Evolutionary conservation across 1,140 invertebrate species (phyloP), one percentile per base, ranked within the genome.

Genomic region (Macrobrachium rosenbergii): DNA sequence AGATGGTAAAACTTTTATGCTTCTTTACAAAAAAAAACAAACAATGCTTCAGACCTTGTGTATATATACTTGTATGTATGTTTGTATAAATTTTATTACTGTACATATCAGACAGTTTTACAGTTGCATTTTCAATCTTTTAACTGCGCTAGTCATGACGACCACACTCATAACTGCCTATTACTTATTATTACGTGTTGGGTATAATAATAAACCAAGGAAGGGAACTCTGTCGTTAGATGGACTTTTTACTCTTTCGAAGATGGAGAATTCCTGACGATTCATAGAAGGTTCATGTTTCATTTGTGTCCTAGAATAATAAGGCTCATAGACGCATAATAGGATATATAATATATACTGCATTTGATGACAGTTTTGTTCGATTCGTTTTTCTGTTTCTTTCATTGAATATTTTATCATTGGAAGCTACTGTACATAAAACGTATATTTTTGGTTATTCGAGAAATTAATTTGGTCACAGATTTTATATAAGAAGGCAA

Each of bases 51-150:
- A 79, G 73, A 88, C 78, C 62, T 77, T 83, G 69, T 83, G 73
- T 83, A 52, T 60, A 79, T 75, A 78, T 85, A 69, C 64, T 28
- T 81, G 78, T 80, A 86, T 81, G 78, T 73, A 86, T 88, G 81
- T 83, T 82, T 88, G 86, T 88, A 88, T 83, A 78, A 88, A 88
- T 69, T 63, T 78, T 82, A 80, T 82, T 77, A 73, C 23, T 88
- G 80, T 88, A 83, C 81, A 88, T 88, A 88, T 88, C 86, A 82
- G 45, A 45, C 80, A 73, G 75, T 77, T 87, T 87, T 82, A 87
- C 80, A 83, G 80, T 88, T 88, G 80, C 73, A 88, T 79, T 82
- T 88, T 82, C 80, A 69, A 63, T 86, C 76, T 63, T 87, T 80
- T 88, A 87, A 73, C 52, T 81, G 85, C 78, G 77, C 85, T 87